Evolutionary conservation across 1,140 invertebrate genomes (phyloP), one percentile per base, ranked within the genome.

Genomic region (Drosophila mauritiana): DNA sequence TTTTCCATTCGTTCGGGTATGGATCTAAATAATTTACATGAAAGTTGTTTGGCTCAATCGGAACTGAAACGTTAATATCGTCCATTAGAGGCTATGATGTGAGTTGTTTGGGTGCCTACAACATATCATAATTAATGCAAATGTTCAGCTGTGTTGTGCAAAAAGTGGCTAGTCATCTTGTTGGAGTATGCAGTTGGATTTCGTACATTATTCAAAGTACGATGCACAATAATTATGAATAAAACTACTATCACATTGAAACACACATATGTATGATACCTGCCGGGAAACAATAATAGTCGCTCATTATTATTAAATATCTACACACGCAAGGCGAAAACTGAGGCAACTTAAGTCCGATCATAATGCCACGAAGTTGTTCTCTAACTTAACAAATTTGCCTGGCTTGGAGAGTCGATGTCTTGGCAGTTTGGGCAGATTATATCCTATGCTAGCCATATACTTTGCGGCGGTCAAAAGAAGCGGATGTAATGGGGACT

Each of bases 221-320:
- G 58, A 57, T 70, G 70, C 56, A 48, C 46, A 90, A 80, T 90
- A 76, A 78, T 80, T 42, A 61, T 58, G 75, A 77, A 88, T 88
- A 88, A 89, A 89, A 80, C 83, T 88, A 89, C 83, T 89, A 88
- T 88, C 83, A 88, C 83, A 88, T 88, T 88, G 75, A 88, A 88
- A 88, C 79, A 86, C 65, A 80, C 72, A 62, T 58, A 77, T 45
- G 20, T 54, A 61, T 58, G 56, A 73, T 68, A 36, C 61, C 73
- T 57, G 52, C 45, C 39, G 67, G 51, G 45, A 69, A 61, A 62
- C 36, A 56, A 37, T 55, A 59, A 58, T 61, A 70, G 70, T 65
- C 49, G 39, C 48, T 51, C 43, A 64, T 76, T 67, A 61, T 51
- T 39, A 64, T 76, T 67, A 68, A 78, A 76, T 72, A 76, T 80